Evolutionary conservation across 2,113 vertebrate genomes (phyloP), one percentile per base, ranked within the genome.

Genomic region (Progne subis): DNA sequence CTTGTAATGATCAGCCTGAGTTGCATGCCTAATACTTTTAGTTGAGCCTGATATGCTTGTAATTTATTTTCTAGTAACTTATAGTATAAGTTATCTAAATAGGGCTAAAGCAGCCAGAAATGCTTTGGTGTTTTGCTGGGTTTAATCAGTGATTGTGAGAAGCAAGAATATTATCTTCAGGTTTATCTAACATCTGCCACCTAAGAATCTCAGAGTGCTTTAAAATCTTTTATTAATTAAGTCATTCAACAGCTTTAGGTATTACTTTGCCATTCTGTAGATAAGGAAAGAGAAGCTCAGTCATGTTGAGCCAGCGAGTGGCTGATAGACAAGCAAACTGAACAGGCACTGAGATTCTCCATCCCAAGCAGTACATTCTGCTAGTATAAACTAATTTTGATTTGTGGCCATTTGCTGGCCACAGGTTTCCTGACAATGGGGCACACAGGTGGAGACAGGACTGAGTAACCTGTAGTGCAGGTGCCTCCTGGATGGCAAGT

Each of bases 41-140:
- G 63, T 83, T 94, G 65, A 78, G 80, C 57, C 68, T 83, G 69
- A 83, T 84, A 76, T 12, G 49, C 77, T 80, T 81, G 70, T 76
- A 75, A 94, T 93, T 96, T 95, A 82, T 96, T 94, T 94, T 74
- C 24, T 82, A 95, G 79, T 93, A 96, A 81, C 56, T 95, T 90
- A 34, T 4, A 29, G 6, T 84, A 25, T 3, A 67, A 83, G 28
- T 67, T n/a, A 74, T 80, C 63, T 63, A 82, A 95, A 88, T 69
- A 18, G 25, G 28, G 11, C 34, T 75, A 77, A 8, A 88, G 31
- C 76, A 71, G 72, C 29, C 52, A 93, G 39, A 86, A 94, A 63
- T 43, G 70, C 26, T 86, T 88, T n/a, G 49, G 59, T 77, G 60
- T 93, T 93, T 86, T 90, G 34, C 79, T 61, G 68, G 19, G 26